Percentiles rank a stretch among this genome's conserved stretches.
Evolutionary conservation across 1,140 invertebrate species (phyloP).

Genomic region (Drosophila nannoptera): DNA sequence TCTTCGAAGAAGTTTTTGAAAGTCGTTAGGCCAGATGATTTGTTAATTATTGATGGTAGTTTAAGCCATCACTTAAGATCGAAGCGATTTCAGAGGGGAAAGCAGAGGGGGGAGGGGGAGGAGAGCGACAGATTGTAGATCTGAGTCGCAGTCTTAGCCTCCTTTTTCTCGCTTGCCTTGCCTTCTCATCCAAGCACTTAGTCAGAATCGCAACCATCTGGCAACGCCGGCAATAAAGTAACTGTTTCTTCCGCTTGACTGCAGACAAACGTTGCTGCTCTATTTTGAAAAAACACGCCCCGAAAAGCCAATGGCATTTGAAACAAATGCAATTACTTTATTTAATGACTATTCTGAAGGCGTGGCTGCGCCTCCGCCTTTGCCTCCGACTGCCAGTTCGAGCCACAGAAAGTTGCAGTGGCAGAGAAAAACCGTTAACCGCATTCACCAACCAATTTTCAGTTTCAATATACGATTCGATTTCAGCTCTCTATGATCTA

Average conservation of each 20-base stretch:
- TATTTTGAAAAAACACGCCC: conserved; percentile 16
- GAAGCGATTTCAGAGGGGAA: too few species aligned
- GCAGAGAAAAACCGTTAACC: conserved; percentile 18
- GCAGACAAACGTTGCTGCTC: neutral
- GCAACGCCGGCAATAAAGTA: neutral
- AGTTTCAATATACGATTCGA: conserved; percentile 32
- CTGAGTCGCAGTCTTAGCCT: neutral
- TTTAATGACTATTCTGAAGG: conserved; percentile 12
- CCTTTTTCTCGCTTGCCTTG: neutral
- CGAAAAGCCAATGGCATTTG: conserved; percentile 1
- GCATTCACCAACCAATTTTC: neutral
- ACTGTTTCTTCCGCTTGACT: conserved; percentile 36
- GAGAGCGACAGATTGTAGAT: too few species aligned
- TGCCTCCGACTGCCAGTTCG: neutral
- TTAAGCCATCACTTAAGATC: neutral
- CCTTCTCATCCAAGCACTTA: neutral
- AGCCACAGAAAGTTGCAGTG: neutral
- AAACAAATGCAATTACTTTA: conserved; percentile 44
- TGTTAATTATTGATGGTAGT: neutral
- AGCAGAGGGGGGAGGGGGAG: too few species aligned
- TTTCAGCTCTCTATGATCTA: conserved; percentile 35
- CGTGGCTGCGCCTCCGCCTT: conserved; percentile 9
- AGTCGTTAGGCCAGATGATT: conserved; percentile 1
- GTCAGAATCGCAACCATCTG: neutral
- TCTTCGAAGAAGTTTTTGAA: neutral